Base-by-base conservation (phyloP, 2,113 vertebrate genomes). In the Piaya cayana region DNA sequence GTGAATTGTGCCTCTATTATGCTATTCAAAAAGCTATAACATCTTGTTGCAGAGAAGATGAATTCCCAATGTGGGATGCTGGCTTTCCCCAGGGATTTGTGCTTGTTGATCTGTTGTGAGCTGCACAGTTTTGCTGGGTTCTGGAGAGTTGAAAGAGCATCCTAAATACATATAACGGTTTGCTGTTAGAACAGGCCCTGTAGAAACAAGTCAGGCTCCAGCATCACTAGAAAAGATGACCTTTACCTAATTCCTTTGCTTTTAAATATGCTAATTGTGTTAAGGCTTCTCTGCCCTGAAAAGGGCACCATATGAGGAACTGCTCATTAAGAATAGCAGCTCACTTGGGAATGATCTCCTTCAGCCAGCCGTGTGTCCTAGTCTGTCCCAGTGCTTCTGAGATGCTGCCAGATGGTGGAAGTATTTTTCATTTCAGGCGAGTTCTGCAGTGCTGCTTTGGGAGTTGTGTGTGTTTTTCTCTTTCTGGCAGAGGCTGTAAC, bases 281-380 rank as follows among this genome's bases (percentile, higher is more conserved):
- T 43, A 30, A 23, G 34, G 8, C 16, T 60, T 76, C 12, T 64
- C 45, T 76, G 37, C 34, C 25, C 12, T 1, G 27, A 34, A 42
- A 20, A 26, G 58, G 16, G 37, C 39, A 4, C 43, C 34, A 16
- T n/a, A 6, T 23, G 37, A 81, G 69, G 56, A 78, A 11, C 65
- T 70, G 55, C 60, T 89, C 12, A 1, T 70, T 75, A 60, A 80
- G 56, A 60, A 26, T 3, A 23, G 49, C 53, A 60, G 42, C 72
- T 70, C 0, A 0, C 26, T 29, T 1, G 8, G 43, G 47, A 70
- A 49, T 60, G 14, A 42, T 43, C 56, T 59, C 16, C 34, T 12
- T 68, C 47, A 50, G 75, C 58, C 80, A 83, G 30, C 30, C 0
- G 0, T 0, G 3, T 65, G 42, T 83, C 71, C 59, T 30, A 5